phyloP scores from a whole-genome alignment of 1,140 invertebrate genomes.

The Gyrodactylus salaris region DNA sequence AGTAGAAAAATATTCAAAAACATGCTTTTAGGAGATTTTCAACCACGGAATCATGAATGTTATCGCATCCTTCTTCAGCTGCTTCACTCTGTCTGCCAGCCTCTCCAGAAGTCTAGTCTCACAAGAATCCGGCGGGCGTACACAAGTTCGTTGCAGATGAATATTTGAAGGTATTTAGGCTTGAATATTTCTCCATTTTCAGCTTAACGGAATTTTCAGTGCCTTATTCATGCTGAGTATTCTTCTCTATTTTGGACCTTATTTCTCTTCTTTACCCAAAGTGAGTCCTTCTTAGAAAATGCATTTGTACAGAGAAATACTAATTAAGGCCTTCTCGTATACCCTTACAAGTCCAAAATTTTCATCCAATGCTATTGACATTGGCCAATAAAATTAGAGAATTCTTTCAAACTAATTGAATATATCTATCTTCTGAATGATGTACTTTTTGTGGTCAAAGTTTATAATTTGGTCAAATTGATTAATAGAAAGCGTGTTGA shows the following conservation, averaged over 20 bases:
- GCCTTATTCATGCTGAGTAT: background rate
- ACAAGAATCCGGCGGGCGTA: background rate
- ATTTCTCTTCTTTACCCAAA: background rate
- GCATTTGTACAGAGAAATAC: too few species aligned
- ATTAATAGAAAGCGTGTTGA: too few species aligned
- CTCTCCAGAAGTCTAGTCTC: background rate
- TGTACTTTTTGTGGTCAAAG: too few species aligned
- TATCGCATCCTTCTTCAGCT: background rate
- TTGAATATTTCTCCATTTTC: background rate
- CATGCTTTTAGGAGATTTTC: background rate
- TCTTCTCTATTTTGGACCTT: background rate
- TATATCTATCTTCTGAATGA: too few species aligned
- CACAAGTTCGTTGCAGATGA: background rate
- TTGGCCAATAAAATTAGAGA: too few species aligned
- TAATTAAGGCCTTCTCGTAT: too few species aligned
- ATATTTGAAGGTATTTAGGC: background rate
- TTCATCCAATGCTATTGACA: too few species aligned
- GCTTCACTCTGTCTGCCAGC: background rate
- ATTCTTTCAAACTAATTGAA: too few species aligned
- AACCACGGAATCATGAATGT: constrained; percentile 1
- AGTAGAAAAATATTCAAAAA: too few species aligned
- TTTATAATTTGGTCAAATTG: too few species aligned
- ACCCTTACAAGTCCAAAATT: too few species aligned
- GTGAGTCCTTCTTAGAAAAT: too few species aligned
- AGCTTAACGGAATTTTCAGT: background rate